These are phyloP conservation scores for Pristionchus japonicus DNA, from an alignment of 2,888 invertebrate genomes.

Conservation along the genomic window DNA sequence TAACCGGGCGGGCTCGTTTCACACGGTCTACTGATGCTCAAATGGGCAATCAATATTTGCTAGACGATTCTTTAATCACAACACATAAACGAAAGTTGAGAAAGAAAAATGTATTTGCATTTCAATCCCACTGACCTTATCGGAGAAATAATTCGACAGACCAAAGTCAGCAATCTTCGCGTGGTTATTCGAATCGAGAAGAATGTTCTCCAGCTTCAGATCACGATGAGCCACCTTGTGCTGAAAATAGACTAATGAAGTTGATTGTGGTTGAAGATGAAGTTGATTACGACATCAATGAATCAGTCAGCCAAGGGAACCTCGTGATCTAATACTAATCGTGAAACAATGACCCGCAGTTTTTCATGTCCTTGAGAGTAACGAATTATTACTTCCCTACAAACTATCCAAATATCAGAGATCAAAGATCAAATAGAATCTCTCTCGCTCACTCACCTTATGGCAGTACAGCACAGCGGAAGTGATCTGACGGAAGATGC, in stretches of 20 bases:
- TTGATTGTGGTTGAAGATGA: too few relatives aligned
- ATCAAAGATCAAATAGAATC: neutral
- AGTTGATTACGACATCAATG: too few relatives aligned
- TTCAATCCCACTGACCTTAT: slow-evolving; percentile 54
- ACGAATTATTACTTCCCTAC: too few relatives aligned
- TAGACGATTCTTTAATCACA: too few relatives aligned
- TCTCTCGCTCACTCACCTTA: slow-evolving; percentile 83
- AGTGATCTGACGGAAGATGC: slow-evolving; percentile 95
- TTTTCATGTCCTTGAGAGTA: too few relatives aligned
- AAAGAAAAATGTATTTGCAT: too few relatives aligned
- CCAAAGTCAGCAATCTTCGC: slow-evolving; percentile 96
- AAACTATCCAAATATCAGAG: neutral
- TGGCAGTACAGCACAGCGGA: slow-evolving; percentile 98
- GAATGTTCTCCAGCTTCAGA: slow-evolving; percentile 78
- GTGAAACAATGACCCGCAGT: too few relatives aligned
- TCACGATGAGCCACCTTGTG: slow-evolving; percentile 78
- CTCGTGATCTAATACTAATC: neutral
- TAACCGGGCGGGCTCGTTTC: too few relatives aligned
- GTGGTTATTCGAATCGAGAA: slow-evolving; percentile 76
- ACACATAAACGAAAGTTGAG: too few relatives aligned
- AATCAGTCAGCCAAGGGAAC: neutral
- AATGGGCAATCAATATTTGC: too few relatives aligned
- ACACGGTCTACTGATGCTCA: too few relatives aligned
- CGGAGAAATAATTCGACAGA: slow-evolving; percentile 88
- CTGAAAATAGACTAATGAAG: slow-evolving; percentile 53